phyloP scores from a whole-genome alignment of 2,113 vertebrate species.

The Pluvialis apricaria region DNA sequence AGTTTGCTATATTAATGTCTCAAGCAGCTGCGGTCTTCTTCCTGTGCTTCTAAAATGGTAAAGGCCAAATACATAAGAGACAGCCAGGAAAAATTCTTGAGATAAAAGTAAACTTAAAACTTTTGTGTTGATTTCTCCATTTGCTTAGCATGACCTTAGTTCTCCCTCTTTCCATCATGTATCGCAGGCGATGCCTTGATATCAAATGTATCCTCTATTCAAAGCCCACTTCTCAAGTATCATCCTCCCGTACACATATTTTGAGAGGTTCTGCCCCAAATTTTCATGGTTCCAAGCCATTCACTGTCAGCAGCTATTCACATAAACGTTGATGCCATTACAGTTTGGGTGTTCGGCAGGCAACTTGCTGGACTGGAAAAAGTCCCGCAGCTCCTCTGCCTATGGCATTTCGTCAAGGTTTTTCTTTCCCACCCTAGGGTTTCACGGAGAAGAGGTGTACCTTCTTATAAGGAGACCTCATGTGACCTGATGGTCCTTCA shows the following conservation, averaged over 20 bases:
- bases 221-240: background rate
- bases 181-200: fast-evolving
- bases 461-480: background rate
- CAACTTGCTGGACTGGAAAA: background rate
- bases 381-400: background rate
- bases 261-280: background rate
- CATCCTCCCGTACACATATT: background rate
- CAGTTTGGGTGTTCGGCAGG: background rate
- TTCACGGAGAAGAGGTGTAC: background rate
- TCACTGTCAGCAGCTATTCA: background rate
- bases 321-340: fast-evolving
- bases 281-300: background rate
- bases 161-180: background rate
- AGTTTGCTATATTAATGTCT: background rate
- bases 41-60: background rate
- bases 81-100: background rate
- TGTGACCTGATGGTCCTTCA: background rate
- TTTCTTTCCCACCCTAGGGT: background rate
- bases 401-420: fast-evolving
- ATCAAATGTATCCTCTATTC: background rate
- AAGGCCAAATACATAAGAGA: background rate
- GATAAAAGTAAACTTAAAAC: background rate
- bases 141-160: background rate
- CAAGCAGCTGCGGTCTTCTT: background rate
- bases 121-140: background rate